These are phyloP conservation scores for Bemisia tabaci DNA, from an alignment of 1,140 invertebrate genomes.

Conservation along the genomic window DNA sequence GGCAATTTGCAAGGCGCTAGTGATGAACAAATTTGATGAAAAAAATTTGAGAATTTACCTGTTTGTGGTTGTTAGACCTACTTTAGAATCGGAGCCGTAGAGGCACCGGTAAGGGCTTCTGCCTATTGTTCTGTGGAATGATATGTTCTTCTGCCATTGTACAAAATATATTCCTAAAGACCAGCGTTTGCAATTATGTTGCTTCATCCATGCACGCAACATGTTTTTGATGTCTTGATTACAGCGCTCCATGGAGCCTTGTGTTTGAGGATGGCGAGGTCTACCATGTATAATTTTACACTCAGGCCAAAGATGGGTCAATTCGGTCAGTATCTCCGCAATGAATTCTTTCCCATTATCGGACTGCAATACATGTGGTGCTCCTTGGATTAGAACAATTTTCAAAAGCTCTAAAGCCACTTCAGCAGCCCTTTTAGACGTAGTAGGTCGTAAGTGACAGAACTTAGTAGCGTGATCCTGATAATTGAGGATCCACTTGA, in stretches of 20 bases:
- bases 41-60: no score
- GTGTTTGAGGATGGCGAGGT: conserved; percentile 24
- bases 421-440: conserved; percentile 20
- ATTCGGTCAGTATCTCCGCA: conserved; percentile 25
- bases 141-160: conserved; percentile 25
- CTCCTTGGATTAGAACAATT: conserved; percentile 29
- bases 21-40: no score
- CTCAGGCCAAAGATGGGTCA: conserved; percentile 29
- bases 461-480: conserved; percentile 37
- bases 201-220: conserved; percentile 26
- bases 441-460: conserved; percentile 24
- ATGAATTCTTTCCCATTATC: conserved; percentile 31
- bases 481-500: conserved; percentile 34
- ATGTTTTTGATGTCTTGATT: conserved; percentile 32
- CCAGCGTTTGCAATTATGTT: conserved; percentile 23
- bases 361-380: conserved; percentile 28
- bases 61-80: no score
- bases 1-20: no score
- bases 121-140: no score
- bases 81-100: no score
- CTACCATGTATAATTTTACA: conserved; percentile 30
- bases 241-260: conserved; percentile 27
- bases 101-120: no score
- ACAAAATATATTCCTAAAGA: conserved; percentile 23
- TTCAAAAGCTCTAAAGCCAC: conserved; percentile 13